These are phyloP conservation scores for Ganaspis brasiliensis DNA, from an alignment of 2,888 invertebrate genomes.

Conservation along the genomic window DNA sequence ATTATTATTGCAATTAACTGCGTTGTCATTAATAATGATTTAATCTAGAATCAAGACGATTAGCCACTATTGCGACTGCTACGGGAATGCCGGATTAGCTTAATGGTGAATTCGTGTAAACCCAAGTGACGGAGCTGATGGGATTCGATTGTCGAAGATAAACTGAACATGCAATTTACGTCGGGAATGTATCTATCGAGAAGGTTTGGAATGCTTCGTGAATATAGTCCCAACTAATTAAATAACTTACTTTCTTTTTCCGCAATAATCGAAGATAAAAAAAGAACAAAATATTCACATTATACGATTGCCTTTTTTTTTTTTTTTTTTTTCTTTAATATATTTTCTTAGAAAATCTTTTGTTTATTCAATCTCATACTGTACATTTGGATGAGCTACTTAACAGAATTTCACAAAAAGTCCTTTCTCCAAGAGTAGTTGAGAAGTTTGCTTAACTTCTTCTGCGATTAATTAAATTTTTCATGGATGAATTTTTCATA, in stretches of 20 bases:
- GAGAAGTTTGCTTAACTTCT: constrained; percentile 8
- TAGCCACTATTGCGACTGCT: constrained; percentile 49
- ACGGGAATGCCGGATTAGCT: constrained; percentile 65
- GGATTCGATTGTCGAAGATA: constrained; percentile 60
- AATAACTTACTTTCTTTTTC: background rate
- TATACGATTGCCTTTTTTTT: background rate
- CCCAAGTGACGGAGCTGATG: constrained; percentile 36
- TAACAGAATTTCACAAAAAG: background rate
- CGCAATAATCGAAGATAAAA: background rate
- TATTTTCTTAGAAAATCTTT: background rate
- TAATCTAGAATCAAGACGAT: constrained; percentile 15
- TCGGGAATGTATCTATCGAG: constrained; percentile 33
- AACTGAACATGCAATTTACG: constrained; percentile 58
- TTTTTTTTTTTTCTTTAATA: background rate
- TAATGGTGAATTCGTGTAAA: constrained; percentile 68
- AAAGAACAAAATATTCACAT: too few species aligned
- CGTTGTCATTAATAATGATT: constrained; percentile 16
- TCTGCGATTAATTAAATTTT: constrained; percentile 26
- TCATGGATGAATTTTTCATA: constrained; percentile 41
- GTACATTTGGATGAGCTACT: background rate
- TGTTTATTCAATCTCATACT: background rate
- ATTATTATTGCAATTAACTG: background rate
- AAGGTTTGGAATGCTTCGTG: background rate
- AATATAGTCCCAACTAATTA: background rate
- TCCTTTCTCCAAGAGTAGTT: constrained; percentile 22